Evolutionary conservation across 1,140 invertebrate genomes (phyloP).

Genomic region (Cotesia typhae): DNA sequence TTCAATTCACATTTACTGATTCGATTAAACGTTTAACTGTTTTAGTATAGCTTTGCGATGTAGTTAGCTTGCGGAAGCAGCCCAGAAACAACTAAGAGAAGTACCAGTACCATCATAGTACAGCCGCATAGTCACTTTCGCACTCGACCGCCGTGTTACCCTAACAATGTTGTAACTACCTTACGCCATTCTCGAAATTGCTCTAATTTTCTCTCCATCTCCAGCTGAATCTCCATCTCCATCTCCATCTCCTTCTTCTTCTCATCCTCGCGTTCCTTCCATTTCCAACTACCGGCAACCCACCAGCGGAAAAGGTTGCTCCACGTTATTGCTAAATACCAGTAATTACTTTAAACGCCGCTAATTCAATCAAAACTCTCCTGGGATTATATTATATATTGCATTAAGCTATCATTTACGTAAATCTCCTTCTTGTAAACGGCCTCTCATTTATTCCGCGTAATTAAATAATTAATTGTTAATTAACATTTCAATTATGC

Average conservation of each 20-base stretch:
- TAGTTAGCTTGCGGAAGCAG: background rate
- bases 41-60: no score
- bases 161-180: conserved; percentile 51
- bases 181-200: conserved; percentile 50
- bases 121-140: conserved; percentile 20
- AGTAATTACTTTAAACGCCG: conserved; percentile 34
- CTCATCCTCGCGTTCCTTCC: conserved; percentile 11
- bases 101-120: background rate
- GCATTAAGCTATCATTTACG: conserved; percentile 7
- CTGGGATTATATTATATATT: conserved; percentile 21
- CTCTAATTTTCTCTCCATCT: conserved; percentile 41
- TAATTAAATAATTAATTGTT: no score
- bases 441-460: no score
- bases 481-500: no score
- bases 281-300: conserved; percentile 5
- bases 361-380: conserved; percentile 35
- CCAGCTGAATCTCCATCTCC: conserved; percentile 8
- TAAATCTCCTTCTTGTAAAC: background rate
- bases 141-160: conserved; percentile 37
- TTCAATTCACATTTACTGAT: conserved; percentile 34
- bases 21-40: conserved; percentile 26
- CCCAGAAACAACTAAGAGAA: background rate
- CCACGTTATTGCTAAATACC: conserved; percentile 35
- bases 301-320: conserved; percentile 25
- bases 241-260: background rate